These are phyloP conservation scores for Sarcophilus harrisii DNA, from an alignment of 2,797 vertebrate genomes.

Conservation along the genomic window DNA sequence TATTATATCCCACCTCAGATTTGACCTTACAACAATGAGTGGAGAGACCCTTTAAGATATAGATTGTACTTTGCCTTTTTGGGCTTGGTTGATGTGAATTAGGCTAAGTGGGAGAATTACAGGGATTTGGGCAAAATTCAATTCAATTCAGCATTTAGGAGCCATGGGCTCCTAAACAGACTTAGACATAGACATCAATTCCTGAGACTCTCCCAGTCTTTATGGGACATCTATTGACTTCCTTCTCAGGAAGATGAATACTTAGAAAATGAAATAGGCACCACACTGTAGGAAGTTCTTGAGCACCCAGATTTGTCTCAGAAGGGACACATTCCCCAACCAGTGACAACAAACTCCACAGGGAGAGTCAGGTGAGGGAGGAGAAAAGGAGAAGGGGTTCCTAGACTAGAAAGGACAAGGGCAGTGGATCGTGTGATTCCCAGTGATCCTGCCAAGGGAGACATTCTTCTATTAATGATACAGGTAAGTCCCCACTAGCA, in stretches of 20 bases:
- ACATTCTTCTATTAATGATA: conserved; percentile 11
- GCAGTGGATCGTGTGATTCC: fast-evolving
- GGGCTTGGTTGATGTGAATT: not conserved
- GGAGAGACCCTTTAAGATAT: not conserved
- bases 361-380: not conserved
- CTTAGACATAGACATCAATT: not conserved
- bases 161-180: not conserved
- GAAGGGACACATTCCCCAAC: not conserved
- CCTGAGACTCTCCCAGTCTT: not conserved
- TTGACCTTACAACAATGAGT: not conserved
- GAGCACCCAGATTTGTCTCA: not conserved
- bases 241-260: not conserved
- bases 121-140: not conserved
- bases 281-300: not conserved
- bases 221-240: not conserved
- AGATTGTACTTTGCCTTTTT: not conserved
- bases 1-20: not conserved
- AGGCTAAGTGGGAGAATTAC: not conserved
- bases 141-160: not conserved
- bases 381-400: not conserved
- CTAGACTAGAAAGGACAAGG: not conserved
- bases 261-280: not conserved
- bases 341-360: not conserved
- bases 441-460: not conserved
- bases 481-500: conserved; percentile 17